Evolutionary conservation across 2,888 invertebrate genomes (phyloP).

Genomic region (Apodemia mormo): DNA sequence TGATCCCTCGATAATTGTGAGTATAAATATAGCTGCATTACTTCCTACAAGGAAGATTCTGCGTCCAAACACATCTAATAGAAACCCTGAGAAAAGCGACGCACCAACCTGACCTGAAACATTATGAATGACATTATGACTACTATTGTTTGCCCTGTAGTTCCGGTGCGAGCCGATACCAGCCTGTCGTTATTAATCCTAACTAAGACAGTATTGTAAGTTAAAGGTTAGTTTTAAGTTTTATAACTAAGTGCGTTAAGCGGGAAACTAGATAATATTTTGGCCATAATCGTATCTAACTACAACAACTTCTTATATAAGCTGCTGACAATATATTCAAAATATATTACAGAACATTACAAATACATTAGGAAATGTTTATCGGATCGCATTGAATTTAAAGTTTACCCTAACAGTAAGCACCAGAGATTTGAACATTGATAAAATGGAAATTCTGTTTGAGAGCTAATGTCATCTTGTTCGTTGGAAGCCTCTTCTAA

Average conservation of each 20-base stretch:
- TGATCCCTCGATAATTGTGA: conserved; percentile 49
- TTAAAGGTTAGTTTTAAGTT: no score
- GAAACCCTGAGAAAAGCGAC: conserved; percentile 51
- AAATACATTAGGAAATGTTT: background rate
- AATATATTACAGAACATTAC: background rate
- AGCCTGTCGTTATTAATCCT: no score
- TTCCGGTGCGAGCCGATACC: no score
- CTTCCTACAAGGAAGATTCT: conserved; percentile 52
- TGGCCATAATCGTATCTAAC: no score
- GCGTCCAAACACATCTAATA: conserved; percentile 56
- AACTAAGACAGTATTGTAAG: no score
- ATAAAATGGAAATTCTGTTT: conserved; percentile 1
- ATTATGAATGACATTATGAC: background rate
- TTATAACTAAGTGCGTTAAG: no score
- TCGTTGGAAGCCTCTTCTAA: background rate
- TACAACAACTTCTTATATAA: no score
- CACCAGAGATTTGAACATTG: background rate
- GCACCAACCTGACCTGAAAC: conserved; percentile 55
- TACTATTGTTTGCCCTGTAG: no score
- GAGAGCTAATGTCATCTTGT: background rate
- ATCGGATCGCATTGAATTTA: background rate
- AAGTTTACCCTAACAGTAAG: background rate
- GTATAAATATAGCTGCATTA: conserved; percentile 47
- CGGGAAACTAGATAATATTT: no score
- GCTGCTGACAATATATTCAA: background rate